phyloP scores from a whole-genome alignment of 2,113 vertebrate genomes.

The Campylorhamphus procurvoides region DNA sequence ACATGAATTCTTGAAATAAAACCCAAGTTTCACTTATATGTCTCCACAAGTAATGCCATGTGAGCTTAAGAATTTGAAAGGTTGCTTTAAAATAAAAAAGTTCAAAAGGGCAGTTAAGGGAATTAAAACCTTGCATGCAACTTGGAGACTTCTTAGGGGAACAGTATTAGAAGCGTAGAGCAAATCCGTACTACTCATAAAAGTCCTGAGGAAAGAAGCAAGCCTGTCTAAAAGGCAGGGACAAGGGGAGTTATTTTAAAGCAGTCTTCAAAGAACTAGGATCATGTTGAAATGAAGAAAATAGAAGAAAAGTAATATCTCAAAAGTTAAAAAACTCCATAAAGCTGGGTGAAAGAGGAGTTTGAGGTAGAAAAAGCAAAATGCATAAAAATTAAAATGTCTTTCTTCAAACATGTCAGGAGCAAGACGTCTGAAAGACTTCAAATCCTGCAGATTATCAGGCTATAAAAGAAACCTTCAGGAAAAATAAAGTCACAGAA shows the following conservation, averaged over 20 bases:
- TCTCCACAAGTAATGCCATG: not conserved
- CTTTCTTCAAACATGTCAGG: not conserved
- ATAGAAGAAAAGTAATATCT: not conserved
- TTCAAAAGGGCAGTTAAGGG: not conserved
- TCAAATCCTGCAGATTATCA: not conserved
- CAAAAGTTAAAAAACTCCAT: not conserved
- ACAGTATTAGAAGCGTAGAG: not conserved
- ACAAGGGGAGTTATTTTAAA: not conserved
- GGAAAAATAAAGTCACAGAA: not conserved
- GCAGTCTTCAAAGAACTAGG: not conserved
- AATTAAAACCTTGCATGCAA: not conserved
- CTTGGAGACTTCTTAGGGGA: not conserved
- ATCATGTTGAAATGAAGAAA: not conserved
- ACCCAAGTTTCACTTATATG: rapidly evolving
- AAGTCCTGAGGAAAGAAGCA: not conserved
- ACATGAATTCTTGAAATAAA: not conserved
- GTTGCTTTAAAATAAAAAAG: not conserved
- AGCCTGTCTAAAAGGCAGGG: not conserved
- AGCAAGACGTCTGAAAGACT: not conserved
- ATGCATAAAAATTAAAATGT: slow-evolving; percentile 2
- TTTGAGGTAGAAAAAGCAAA: not conserved
- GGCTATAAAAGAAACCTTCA: not conserved
- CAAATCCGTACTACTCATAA: not conserved
- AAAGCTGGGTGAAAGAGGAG: not conserved
- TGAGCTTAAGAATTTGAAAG: not conserved